Conservation (phyloP, 2,113 vertebrate genomes). For the Actinemys pallida region DNA sequence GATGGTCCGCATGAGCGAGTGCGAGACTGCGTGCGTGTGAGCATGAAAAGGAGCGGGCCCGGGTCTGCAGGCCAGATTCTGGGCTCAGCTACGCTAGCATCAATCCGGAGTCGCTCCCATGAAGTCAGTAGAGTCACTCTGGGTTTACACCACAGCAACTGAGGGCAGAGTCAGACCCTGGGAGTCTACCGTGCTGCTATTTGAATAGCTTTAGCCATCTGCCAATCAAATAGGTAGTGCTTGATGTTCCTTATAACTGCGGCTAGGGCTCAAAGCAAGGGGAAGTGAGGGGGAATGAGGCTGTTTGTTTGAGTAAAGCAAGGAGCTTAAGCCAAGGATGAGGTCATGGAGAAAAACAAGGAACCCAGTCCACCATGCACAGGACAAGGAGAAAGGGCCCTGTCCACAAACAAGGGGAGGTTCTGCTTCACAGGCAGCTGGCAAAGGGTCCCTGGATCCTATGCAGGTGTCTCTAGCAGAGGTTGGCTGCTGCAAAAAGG, state of each 20-base stretch:
- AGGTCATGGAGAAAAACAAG: neutral
- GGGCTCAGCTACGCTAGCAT: neutral
- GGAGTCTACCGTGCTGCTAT: neutral
- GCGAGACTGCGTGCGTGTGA: fast-evolving
- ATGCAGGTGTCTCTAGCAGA: neutral
- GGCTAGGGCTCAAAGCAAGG: neutral
- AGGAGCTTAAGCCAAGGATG: neutral
- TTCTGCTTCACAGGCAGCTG: neutral
- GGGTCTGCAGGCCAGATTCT: neutral
- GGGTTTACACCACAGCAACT: neutral
- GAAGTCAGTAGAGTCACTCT: neutral
- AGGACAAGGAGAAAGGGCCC: neutral
- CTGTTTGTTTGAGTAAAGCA: neutral
- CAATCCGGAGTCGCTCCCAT: neutral
- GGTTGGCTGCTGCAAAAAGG: neutral
- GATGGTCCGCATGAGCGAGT: neutral
- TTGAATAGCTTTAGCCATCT: neutral
- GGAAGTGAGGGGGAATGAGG: neutral
- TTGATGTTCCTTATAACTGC: neutral
- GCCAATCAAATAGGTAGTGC: neutral
- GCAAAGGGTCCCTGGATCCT: neutral
- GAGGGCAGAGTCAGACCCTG: neutral
- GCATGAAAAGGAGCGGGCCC: neutral
- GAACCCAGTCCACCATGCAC: neutral
- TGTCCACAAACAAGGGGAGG: neutral